Base-by-base conservation (phyloP, 92 coral and sea anemone species). In the Porites lobata region DNA sequence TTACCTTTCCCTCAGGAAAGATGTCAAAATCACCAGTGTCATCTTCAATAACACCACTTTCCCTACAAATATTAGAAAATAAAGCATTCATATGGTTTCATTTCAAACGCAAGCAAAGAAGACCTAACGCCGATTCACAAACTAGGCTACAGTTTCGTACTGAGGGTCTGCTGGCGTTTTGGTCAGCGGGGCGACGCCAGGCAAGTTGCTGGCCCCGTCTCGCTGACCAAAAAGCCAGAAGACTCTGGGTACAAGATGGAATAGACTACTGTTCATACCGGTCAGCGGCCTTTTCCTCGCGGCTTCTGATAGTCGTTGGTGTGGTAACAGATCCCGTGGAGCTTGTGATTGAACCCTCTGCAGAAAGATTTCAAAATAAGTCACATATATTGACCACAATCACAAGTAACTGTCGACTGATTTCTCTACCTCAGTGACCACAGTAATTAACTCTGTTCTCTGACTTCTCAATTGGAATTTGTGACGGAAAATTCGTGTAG, bases 31-130 rank as follows among this genome's bases (percentile, higher is more conserved):
- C 98, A 20, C 96, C 95, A 20, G 98, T 88, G 78, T 98, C 99
- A 75, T 98, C 99, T 21, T 98, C 99, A 29, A 98, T 92, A 54
- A 98, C 99, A 18, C 99, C 99, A 76, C 99, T 98, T 75, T 98
- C 99, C 94, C 99, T 98, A 65, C 24, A 90, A 70, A 62, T 47
- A 70, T 54, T 17, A 7, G 58, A 5, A 21, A 80, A 58, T 7
- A 15, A 75, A 8, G 8, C 13, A 43, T 20, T 32, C 47, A 38
- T 38, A 38, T 70, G 14, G 0, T 29, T 1, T 3, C 50, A 24
- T 11, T 14, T 69, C 8, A 62, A 24, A 69, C 51, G 18, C 56
- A 72, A 57, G 77, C 58, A 51, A 50, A 1, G 51, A 3, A 15
- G 9, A 72, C 6, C 62, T 43, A 3, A 56, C 15, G 8, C 11